Evolutionary conservation across 2,888 invertebrate genomes (phyloP).

Genomic region (Gerris lacustris): DNA sequence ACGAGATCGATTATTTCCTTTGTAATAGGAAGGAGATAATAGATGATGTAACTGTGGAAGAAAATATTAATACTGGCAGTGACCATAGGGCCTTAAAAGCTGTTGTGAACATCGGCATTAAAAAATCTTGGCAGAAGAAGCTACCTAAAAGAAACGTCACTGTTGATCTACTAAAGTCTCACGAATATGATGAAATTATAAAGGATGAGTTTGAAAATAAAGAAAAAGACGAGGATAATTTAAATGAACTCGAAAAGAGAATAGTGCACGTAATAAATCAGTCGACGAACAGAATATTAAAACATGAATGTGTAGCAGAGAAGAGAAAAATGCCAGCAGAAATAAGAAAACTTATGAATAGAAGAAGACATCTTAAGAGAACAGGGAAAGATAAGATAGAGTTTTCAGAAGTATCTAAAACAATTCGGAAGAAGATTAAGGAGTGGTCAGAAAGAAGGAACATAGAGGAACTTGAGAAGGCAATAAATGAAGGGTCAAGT

Average conservation of each 20-base stretch:
- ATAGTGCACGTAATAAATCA: neutral
- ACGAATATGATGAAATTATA: neutral
- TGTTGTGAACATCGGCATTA: neutral
- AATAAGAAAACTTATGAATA: conserved; percentile 6
- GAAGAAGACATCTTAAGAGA: neutral
- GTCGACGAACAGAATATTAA: neutral
- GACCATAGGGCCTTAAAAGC: neutral
- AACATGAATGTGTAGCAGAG: neutral
- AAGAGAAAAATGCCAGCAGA: conserved; percentile 7
- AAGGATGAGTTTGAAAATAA: neutral
- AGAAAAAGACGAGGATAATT: neutral
- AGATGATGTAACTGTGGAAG: neutral
- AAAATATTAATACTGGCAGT: conserved; percentile 2
- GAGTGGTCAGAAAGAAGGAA: neutral
- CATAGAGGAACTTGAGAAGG: neutral
- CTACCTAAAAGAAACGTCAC: no score
- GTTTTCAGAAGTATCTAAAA: neutral
- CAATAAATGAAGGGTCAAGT: neutral
- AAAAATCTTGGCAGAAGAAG: no score
- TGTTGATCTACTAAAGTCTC: no score
- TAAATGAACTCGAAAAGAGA: neutral
- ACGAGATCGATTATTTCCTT: neutral
- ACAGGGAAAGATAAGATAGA: conserved; percentile 2
- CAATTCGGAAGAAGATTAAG: neutral
- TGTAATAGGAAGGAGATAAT: neutral